A percentile compares a stretch with the other conserved stretches of the same genome.
Evolutionary conservation across 2,113 vertebrate species (phyloP).

Genomic region (Gambusia affinis): DNA sequence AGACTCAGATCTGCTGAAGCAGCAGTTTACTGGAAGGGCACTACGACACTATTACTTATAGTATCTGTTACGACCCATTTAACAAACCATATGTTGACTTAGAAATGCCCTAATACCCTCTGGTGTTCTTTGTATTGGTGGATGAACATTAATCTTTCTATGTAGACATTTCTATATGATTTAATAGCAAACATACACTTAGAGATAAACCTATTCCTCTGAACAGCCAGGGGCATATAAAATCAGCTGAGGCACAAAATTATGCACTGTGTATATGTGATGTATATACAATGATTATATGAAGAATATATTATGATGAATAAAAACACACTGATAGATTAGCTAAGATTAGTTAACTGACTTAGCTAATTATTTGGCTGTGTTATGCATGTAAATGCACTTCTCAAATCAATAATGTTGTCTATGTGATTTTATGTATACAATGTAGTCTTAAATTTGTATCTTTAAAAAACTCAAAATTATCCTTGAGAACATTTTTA

Average conservation of each 20-base stretch:
- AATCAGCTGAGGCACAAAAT: not conserved
- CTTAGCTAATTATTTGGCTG: not conserved
- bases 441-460: not conserved
- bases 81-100: constrained; percentile 17
- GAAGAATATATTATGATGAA: not conserved
- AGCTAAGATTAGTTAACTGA: not conserved
- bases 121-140: not conserved
- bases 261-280: not conserved
- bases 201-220: not conserved
- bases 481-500: not conserved
- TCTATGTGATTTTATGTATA: not conserved
- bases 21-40: constrained; percentile 28
- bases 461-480: not conserved
- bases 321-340: not conserved
- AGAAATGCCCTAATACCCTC: not conserved
- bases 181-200: constrained; percentile 12
- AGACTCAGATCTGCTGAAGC: constrained; percentile 30
- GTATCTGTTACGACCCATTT: constrained; percentile 5
- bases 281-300: not conserved
- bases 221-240: not conserved
- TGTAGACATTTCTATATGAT: not conserved
- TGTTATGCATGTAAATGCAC: not conserved
- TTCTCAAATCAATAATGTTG: not conserved
- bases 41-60: constrained; percentile 10
- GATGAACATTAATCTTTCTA: not conserved